Base-by-base conservation (phyloP, 2,888 invertebrate species). In the Cephus spinipes region DNA sequence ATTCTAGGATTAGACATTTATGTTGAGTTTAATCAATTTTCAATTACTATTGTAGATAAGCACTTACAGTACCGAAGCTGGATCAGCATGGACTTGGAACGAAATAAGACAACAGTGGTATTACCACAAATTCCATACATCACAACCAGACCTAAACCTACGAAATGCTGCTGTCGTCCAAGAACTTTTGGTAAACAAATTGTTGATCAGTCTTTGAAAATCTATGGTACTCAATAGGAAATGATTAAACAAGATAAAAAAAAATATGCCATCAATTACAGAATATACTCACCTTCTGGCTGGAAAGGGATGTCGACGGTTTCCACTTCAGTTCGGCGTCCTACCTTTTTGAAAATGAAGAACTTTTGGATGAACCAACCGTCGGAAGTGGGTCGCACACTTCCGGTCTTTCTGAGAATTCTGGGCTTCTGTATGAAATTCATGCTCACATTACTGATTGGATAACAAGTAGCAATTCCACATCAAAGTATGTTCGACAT, bases 71-170 rank as follows among this genome's bases (percentile, higher is more conserved):
- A 76, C 85, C 12, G 73, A 79, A 12, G 73, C 81, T 33, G 95
- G 95, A 74, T 94, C 95, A 11, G 95, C 96, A 0, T 97, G 97
- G 97, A 93, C 93, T 23, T 97, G 95, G 93, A 93, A 94, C 81
- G 92, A 93, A 0, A 89, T 89, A 30, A 93, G 96, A 30, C 91
- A 94, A 81, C 95, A 96, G 87, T 97, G 93, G 88, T 98, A 97
- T 90, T 93, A 96, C 1, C 98, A 98, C 90, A 96, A 96, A 86
- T 98, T 97, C 87, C 92, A 94, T 6, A 85, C 89, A 31, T 92
- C 94, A 40, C 96, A 97, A 87, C 97, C 98, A 0, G 97, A 98
- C 90, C 92, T 98, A 3, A 97, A 98, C 91, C 96, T 93, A 85
- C 93, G 95, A 71, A 96, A 96, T 90, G 94, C 95, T 0, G 92